Evolutionary conservation across 2,888 invertebrate genomes (phyloP).

Genomic region (Bellardia pandia): DNA sequence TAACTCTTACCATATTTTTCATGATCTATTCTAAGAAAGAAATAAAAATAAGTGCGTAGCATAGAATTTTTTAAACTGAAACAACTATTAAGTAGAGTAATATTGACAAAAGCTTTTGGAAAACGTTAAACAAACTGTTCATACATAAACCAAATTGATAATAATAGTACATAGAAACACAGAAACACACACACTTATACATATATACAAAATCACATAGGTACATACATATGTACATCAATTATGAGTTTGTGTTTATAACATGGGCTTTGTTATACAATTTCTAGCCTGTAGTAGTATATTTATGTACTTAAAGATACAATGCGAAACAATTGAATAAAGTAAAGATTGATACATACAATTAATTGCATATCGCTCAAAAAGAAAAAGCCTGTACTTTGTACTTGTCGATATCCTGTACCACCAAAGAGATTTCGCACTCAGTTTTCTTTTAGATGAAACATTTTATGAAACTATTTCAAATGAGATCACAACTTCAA

Average conservation of each 20-base stretch:
- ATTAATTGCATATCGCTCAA: too few relatives aligned
- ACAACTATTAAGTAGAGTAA: slow-evolving; percentile 26
- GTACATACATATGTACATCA: slow-evolving; percentile 75
- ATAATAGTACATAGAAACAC: slow-evolving; percentile 29
- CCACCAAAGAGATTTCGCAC: too few relatives aligned
- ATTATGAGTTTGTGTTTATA: slow-evolving; percentile 72
- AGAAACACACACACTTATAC: neutral
- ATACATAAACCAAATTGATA: slow-evolving; percentile 22
- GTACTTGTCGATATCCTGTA: too few relatives aligned
- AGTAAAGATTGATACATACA: neutral
- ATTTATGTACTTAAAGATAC: neutral
- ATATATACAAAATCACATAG: neutral
- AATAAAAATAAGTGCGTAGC: too few relatives aligned
- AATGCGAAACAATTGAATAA: neutral
- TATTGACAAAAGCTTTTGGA: slow-evolving; percentile 38
- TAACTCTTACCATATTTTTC: too few relatives aligned
- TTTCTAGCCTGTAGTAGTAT: slow-evolving; percentile 64
- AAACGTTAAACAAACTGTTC: slow-evolving; percentile 34
- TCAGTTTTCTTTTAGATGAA: too few relatives aligned
- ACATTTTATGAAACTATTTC: too few relatives aligned
- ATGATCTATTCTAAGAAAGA: too few relatives aligned
- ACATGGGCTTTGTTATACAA: slow-evolving; percentile 72
- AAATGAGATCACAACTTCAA: too few relatives aligned
- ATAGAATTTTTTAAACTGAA: slow-evolving; percentile 7
- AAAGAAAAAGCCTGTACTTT: too few relatives aligned